Evolutionary conservation across 1,140 invertebrate genomes (phyloP), one percentile per base, ranked within the genome.

Genomic region (Zaprionus inermis): DNA sequence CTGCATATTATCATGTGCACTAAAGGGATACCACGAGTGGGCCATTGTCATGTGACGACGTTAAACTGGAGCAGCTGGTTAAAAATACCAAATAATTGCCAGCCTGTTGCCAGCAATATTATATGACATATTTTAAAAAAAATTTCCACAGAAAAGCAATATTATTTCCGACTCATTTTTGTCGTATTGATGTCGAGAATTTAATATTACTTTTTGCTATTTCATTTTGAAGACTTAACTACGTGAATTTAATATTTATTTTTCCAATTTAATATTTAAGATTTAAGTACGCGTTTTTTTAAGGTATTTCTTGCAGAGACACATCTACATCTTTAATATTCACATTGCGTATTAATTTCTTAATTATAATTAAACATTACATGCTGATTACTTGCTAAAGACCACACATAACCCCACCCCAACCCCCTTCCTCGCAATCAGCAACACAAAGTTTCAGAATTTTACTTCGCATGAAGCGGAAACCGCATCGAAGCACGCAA

Each of bases 341-440:
- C 60, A 36, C 32, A 52, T 14, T 20, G 34, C 2, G 36, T 20
- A 46, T 28, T 60, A 41, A 66, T 66, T 41, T 41, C 55, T 54
- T 54, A 67, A 66, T 66, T 61, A 46, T 67, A 38, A 68, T 56
- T 24, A 38, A 28, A 12, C 22, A 56, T 56, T 56, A 32, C 55
- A 49, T 69, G 58, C 38, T 68, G 41, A 73, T 73, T 60, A 49
- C 36, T 60, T 68, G 64, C 28, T 68, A 73, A 73, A 55, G 51
- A 30, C 34, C 38, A 60, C 55, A 11, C n/a, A 18, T 1, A 12
- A n/a, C n/a, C n/a, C n/a, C n/a, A n/a, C n/a, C n/a, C n/a, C n/a
- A n/a, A n/a, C n/a, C n/a, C n/a, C n/a, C n/a, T n/a, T n/a, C n/a
- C n/a, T n/a, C n/a, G n/a, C n/a, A n/a, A n/a, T n/a, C n/a, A n/a